Conservation (phyloP, 2,113 vertebrate genomes). For the Trogon surrucura region DNA sequence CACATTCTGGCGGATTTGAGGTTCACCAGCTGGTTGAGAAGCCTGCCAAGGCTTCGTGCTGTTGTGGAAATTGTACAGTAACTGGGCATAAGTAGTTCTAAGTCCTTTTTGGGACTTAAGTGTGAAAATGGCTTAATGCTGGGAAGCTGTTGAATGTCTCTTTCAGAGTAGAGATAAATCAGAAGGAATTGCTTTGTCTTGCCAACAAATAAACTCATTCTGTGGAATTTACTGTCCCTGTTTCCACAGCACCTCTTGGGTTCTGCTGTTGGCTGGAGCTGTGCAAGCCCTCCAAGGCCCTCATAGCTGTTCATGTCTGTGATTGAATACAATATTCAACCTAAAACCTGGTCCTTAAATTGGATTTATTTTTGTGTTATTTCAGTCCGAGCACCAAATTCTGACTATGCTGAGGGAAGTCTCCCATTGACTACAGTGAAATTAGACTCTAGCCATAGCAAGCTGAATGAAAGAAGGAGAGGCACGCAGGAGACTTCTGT, state of each 20-base stretch:
- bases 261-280: background rate
- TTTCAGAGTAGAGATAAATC: conserved; percentile 48
- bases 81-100: conserved; percentile 55
- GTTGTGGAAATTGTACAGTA: conserved; percentile 66
- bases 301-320: background rate
- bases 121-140: conserved; percentile 16
- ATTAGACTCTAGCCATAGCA: background rate
- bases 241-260: background rate
- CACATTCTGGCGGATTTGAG: conserved; percentile 2
- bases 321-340: background rate
- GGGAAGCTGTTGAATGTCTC: conserved; percentile 33
- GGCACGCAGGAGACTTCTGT: background rate
- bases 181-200: conserved; percentile 13
- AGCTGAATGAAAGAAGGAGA: background rate
- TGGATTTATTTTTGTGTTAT: background rate
- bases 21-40: conserved; percentile 55
- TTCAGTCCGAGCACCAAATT: background rate
- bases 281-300: background rate
- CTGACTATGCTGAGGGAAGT: background rate
- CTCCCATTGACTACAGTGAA: background rate
- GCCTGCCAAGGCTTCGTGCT: conserved; percentile 39
- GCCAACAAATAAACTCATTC: conserved; percentile 29
- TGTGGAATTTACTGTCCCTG: background rate
- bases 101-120: conserved; percentile 6
- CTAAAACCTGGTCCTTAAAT: background rate